Evolutionary conservation across 1,140 invertebrate genomes (phyloP).

Genomic region (Metopolophium dirhodum): DNA sequence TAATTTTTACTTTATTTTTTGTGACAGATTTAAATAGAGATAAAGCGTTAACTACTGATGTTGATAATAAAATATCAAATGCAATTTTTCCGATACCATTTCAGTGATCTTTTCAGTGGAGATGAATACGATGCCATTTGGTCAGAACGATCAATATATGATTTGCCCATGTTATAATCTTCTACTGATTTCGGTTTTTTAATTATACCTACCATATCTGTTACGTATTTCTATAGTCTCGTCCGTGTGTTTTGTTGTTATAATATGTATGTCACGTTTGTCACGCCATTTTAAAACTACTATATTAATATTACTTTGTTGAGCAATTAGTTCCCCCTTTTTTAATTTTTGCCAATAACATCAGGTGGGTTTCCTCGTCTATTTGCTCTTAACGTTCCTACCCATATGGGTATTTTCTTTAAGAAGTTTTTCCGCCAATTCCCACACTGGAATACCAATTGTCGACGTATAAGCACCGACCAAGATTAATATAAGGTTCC

Average conservation of each 20-base stretch:
- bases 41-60: constrained; percentile 32
- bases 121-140: constrained; percentile 36
- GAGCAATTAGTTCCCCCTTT: constrained; percentile 10
- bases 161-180: constrained; percentile 50
- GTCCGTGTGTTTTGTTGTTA: constrained; percentile 59
- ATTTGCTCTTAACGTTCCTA: constrained; percentile 35
- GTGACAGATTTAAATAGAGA: constrained; percentile 10
- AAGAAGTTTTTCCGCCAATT: constrained; percentile 21
- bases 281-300: constrained; percentile 60
- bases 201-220: constrained; percentile 52
- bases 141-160: constrained; percentile 25
- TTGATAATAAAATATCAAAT: constrained; percentile 33
- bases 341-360: constrained; percentile 12
- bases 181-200: constrained; percentile 35
- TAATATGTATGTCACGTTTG: constrained; percentile 60
- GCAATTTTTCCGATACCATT: constrained; percentile 34
- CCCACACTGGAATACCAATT: constrained; percentile 35
- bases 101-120: constrained; percentile 26
- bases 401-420: constrained; percentile 35
- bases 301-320: constrained; percentile 55
- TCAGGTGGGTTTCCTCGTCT: constrained; percentile 21
- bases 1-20: neutral
- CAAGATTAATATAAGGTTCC: neutral
- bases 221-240: constrained; percentile 40
- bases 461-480: constrained; percentile 30